A percentile compares a stretch with the other conserved stretches of the same genome.
phyloP scores from a whole-genome alignment of 2,797 vertebrate species.

The Sebastes alutus region DNA sequence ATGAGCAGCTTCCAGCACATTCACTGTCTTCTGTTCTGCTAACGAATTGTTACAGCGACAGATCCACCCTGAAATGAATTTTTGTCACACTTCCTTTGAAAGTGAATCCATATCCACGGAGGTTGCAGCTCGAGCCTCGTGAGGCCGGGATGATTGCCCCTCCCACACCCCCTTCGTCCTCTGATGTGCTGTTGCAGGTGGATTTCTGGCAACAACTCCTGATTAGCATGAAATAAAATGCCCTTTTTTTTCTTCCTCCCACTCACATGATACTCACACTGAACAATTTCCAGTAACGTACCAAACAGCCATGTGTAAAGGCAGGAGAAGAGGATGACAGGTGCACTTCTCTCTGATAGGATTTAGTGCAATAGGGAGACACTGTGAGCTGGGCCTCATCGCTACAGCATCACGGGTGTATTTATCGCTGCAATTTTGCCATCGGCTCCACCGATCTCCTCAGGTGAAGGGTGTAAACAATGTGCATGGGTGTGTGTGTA shows the following conservation, averaged over 20 bases:
- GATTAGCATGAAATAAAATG: conserved; percentile 5
- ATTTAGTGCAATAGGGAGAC: background rate
- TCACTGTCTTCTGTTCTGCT: conserved; percentile 33
- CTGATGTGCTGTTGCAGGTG: conserved; percentile 23
- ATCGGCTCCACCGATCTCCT: background rate
- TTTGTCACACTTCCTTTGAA: conserved; percentile 27
- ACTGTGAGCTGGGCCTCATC: background rate
- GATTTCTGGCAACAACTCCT: background rate
- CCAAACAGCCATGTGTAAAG: background rate
- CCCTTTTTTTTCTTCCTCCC: background rate
- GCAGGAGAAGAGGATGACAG: background rate
- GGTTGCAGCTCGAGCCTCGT: background rate
- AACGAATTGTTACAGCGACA: conserved; percentile 27
- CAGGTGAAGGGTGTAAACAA: conserved; percentile 8
- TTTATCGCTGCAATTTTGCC: background rate
- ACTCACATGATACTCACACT: background rate
- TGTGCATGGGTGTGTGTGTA: background rate
- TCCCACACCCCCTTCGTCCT: background rate
- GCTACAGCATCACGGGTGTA: background rate
- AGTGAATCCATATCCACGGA: conserved; percentile 27
- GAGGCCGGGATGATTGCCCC: background rate
- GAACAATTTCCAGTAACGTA: background rate
- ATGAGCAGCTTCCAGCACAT: conserved; percentile 23
- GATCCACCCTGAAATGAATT: conserved; percentile 52
- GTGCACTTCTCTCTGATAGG: background rate